Conservation (phyloP, 2,113 vertebrate species). For the Camelus dromedarius region DNA sequence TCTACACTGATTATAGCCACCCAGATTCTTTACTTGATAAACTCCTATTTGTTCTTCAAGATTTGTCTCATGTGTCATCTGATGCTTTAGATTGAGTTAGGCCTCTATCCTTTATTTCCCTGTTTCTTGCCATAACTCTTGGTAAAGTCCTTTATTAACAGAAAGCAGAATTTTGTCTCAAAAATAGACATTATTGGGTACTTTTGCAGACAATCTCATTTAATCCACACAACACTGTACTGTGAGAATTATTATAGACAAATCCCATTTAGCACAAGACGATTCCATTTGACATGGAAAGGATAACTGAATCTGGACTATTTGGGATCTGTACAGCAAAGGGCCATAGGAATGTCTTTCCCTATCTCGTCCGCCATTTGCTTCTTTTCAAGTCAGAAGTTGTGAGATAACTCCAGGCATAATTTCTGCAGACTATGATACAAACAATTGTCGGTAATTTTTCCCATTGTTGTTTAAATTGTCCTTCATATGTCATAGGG, state of each 20-base stretch:
- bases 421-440: not conserved
- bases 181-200: not conserved
- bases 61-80: not conserved
- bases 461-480: not conserved
- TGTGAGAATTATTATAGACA: not conserved
- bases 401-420: not conserved
- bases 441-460: not conserved
- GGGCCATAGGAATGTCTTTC: not conserved
- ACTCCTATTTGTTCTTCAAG: not conserved
- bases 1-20: not conserved
- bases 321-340: not conserved
- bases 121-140: not conserved
- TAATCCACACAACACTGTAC: not conserved
- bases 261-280: not conserved
- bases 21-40: not conserved
- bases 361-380: not conserved
- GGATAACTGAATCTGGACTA: not conserved
- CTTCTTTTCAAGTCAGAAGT: conserved; percentile 28
- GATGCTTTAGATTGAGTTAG: not conserved
- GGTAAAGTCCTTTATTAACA: not conserved
- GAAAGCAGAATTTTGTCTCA: not conserved
- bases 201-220: not conserved
- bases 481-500: not conserved
- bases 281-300: not conserved
- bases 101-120: not conserved